Percentiles rank a stretch among this genome's conserved stretches.
Evolutionary conservation across 2,888 invertebrate genomes (phyloP).

Genomic region (Orthonevra nobilis): DNA sequence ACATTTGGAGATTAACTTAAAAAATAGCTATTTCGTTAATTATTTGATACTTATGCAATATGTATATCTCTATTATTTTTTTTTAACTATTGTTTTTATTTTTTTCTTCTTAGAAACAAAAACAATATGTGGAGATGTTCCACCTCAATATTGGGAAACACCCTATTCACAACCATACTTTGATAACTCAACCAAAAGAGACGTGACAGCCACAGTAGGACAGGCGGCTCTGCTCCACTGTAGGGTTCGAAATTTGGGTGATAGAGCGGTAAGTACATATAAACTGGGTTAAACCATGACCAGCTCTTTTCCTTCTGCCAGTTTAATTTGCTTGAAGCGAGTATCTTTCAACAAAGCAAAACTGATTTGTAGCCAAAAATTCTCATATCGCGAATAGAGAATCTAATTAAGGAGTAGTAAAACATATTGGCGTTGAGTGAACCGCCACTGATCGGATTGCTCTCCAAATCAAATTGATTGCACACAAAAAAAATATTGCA

Average conservation of each 20-base stretch:
- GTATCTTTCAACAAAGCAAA: too few species aligned
- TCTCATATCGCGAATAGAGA: background rate
- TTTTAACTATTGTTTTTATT: background rate
- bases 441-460: constrained; percentile 13
- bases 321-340: too few species aligned
- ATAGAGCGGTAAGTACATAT: constrained; percentile 91
- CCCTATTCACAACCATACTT: constrained; percentile 93
- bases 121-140: constrained; percentile 78
- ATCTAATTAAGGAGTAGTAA: constrained; percentile 15
- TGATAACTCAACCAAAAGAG: constrained; percentile 91
- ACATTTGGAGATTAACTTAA: too few species aligned
- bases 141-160: constrained; percentile 80
- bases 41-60: too few species aligned
- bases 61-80: too few species aligned
- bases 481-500: background rate
- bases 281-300: too few species aligned
- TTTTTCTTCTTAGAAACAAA: constrained; percentile 75
- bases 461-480: constrained; percentile 8
- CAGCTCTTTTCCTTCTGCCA: background rate
- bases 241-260: constrained; percentile 91
- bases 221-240: constrained; percentile 93
- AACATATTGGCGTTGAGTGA: constrained; percentile 26
- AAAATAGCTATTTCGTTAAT: too few species aligned
- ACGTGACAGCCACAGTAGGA: constrained; percentile 92
- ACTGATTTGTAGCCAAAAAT: too few species aligned